Base-by-base conservation (phyloP, 2,113 vertebrate species). In the Prinia subflava region DNA sequence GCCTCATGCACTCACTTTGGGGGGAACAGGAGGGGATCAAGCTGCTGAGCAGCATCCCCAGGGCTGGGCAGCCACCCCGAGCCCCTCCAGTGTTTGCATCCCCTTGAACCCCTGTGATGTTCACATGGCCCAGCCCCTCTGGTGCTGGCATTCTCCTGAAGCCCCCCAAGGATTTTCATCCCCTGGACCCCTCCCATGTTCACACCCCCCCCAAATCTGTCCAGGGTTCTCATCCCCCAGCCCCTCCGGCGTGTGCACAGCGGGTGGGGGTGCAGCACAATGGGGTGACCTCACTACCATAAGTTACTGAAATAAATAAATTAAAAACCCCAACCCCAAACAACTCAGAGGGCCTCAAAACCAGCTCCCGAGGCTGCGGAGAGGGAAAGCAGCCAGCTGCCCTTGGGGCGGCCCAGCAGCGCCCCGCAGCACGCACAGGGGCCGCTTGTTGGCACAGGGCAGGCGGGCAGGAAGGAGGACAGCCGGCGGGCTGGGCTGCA, bases 1-100 rank as follows among this genome's bases (percentile, higher is more conserved):
- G 53, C 67, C 41, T 64, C 11, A 3, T 4, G 23, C 5, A 31
- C 49, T 22, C 0, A 1, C 46, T 31, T 1, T 0, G 0, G 7
- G 28, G 49, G n/a, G 24, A 65, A 11, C 21, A 15, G 39, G 63
- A 49, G 53, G 21, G 23, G 16, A 35, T 24, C 18, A 1, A 39
- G 39, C 57, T 59, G 52, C 86, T 28, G 13, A 83, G 70, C 80
- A 83, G 63, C 80, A 44, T 46, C 53, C 10, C 27, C 27, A 12
- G 63, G 33, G 28, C 52, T 63, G 52, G 47, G 47, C 6, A 18
- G 70, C 37, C 53, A 39, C 12, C 13, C 15, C 70, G 24, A 55
- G 30, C 41, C 9, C 8, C 39, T 44, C 15, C 19, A 6, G 50
- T 35, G 33, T 65, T 53, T 6, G 8, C 37, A 53, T 64, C 16